Base-by-base conservation (phyloP, 2,888 invertebrate genomes). In the Ophioninae sp. region DNA sequence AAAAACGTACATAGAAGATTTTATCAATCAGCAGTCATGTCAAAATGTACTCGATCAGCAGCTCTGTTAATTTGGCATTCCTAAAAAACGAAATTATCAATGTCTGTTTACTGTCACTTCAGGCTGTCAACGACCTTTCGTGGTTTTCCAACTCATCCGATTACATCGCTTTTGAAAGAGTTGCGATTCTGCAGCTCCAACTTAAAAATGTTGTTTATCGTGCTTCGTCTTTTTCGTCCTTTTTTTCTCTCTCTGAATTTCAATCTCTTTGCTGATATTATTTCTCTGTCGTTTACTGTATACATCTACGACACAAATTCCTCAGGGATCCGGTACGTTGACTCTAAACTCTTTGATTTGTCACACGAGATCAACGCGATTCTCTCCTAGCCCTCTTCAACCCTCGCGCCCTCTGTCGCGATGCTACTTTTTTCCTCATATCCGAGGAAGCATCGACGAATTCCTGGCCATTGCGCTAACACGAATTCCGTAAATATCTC, bases 401-500 rank as follows among this genome's bases (percentile, higher is more conserved):
- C 44, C 22, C n/a, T 41, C 73, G 41, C 61, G 6, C 71, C 58
- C 39, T 37, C 64, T 41, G 8, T 56, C 30, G 61, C 51, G 22
- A 13, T 37, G 22, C 56, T 68, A 63, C 64, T 64, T 39, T 58
- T 58, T 67, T 37, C 58, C 59, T 44, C 76, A n/a, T 20, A 59
- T 23, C 56, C 68, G 8, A 37, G 67, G 68, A 83, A 75, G 72
- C 41, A 59, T 41, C 71, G 59, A 20, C 37, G 37, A 72, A 79
- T 75, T 79, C 69, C 44, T 69, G 67, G 37, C 78, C 67, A 63
- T 56, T 74, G 59, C 67, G 37, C 69, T 65, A 69, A 30, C 59
- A 63, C 75, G 63, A 20, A 79, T 81, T 78, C 74, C 77, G 30
- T 56, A 67, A 79, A 81, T 84, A 59, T 81, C 75, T 79, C 41